phyloP scores from a whole-genome alignment of 2,113 vertebrate genomes.

The Chelonoidis abingdonii region DNA sequence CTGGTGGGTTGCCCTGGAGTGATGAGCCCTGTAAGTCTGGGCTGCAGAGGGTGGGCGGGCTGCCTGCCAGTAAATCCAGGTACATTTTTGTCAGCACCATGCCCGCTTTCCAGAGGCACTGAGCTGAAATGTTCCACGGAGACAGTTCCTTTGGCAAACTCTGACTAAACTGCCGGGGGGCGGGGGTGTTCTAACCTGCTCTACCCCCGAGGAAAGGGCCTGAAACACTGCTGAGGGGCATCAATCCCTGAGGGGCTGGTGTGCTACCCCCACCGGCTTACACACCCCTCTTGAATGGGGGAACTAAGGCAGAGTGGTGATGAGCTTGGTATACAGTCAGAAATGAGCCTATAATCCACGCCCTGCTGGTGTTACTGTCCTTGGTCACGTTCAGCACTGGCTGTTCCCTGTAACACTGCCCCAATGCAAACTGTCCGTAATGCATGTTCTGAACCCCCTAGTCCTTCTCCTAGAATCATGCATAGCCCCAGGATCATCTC shows the following conservation, averaged over 20 bases:
- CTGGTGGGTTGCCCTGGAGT: too few species aligned
- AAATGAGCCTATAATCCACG: neutral
- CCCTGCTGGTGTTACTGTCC: neutral
- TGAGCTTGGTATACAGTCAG: neutral
- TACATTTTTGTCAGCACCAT: too few species aligned
- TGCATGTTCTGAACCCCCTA: too few species aligned
- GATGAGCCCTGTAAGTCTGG: neutral
- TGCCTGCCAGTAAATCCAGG: neutral
- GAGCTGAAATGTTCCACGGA: neutral
- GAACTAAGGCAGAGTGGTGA: neutral
- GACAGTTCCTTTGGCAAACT: neutral
- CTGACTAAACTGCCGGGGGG: neutral
- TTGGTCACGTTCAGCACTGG: too few species aligned
- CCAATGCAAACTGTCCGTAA: neutral
- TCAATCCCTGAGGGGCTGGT: neutral
- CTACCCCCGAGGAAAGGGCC: neutral
- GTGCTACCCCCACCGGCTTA: neutral
- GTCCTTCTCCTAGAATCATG: neutral
- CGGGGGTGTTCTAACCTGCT: neutral
- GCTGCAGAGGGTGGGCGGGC: too few species aligned
- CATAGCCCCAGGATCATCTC: neutral
- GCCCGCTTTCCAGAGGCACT: neutral
- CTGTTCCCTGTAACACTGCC: neutral
- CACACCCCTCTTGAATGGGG: neutral
- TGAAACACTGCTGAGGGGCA: neutral